Base-by-base conservation (phyloP, 2,888 invertebrate genomes). In the Scrobipalpa costella region DNA sequence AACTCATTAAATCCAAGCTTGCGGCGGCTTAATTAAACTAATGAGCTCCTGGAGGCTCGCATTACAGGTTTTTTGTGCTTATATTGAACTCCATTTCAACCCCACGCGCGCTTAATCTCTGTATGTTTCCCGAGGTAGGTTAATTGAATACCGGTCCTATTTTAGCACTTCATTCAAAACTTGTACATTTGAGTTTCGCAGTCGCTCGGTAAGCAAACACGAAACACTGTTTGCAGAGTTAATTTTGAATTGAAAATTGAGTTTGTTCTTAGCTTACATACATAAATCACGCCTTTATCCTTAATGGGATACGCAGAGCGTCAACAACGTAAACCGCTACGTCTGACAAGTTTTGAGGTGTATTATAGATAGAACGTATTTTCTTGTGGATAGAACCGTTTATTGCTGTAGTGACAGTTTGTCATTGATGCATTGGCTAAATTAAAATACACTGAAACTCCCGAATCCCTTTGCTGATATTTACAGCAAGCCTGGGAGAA, bases 11-110 rank as follows among this genome's bases (percentile, higher is more conserved):
- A 66, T 64, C 64, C 62, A 69, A 75, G 71, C 68, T 71, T 66
- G 71, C 71, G 67, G 68, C 70, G 69, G 71, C 69, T 71, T 79
- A 78, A 83, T 82, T 79, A 76, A 71, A 71, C 71, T 75, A 78
- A 79, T 78, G 76, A 78, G 73, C 69, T 71, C 67, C 65, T 66
- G 73, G 71, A 67, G n/a, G 38, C 11, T 19, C 17, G 33, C 34
- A 27, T 38, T 61, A 7, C 34, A 62, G 44, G 34, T 40, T 63
- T 52, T 62, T 62, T 55, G 9, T 33, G 33, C 13, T 15, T 27
- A 61, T 49, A 57, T 17, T 27, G 38, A 34, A 64, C 64, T 34
- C 7, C 36, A 9, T 17, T n/a, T 52, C 52, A 11, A 40, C 47
- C 8, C 60, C n/a, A n/a, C 36, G 9, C 47, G 13, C 17, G 21